Percentiles rank a stretch among this genome's conserved stretches.
phyloP scores from a whole-genome alignment of 2,113 vertebrate genomes.

The Pteronura brasiliensis region DNA sequence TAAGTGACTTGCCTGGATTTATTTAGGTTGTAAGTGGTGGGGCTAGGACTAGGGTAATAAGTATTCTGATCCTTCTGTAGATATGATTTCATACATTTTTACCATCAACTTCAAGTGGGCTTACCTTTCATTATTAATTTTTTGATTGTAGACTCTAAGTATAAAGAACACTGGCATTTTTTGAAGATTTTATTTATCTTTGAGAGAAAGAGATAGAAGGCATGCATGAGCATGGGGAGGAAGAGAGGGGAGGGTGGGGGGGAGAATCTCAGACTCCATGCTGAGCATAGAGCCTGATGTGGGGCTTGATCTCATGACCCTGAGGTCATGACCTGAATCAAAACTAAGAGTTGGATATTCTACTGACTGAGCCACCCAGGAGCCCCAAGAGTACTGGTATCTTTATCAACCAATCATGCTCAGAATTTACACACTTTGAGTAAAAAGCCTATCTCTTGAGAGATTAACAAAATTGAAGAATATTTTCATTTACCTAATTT shows the following conservation, averaged over 20 bases:
- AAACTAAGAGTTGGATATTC: too few species aligned
- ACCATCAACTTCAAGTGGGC: slow-evolving; percentile 53
- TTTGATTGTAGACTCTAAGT: slow-evolving; percentile 63
- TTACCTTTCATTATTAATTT: slow-evolving; percentile 22
- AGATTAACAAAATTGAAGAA: background rate
- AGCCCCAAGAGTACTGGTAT: background rate
- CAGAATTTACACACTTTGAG: background rate
- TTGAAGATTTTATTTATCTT: too few species aligned
- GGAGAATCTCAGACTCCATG: too few species aligned
- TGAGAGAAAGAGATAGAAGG: background rate
- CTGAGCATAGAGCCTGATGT: too few species aligned
- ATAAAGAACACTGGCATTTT: background rate
- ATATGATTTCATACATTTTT: slow-evolving; percentile 69
- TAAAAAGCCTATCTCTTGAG: background rate
- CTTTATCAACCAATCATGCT: slow-evolving; percentile 1
- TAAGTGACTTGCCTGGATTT: background rate
- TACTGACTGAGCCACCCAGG: too few species aligned
- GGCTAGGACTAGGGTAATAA: background rate
- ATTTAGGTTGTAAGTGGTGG: background rate
- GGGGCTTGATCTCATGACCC: too few species aligned
- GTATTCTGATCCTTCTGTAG: background rate
- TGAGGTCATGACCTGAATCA: too few species aligned
- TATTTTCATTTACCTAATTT: slow-evolving; percentile 12
- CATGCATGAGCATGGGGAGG: too few species aligned
- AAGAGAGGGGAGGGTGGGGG: too few species aligned